Evolutionary conservation across 2,113 vertebrate genomes (phyloP).

Genomic region (Atherinomorus stipes): DNA sequence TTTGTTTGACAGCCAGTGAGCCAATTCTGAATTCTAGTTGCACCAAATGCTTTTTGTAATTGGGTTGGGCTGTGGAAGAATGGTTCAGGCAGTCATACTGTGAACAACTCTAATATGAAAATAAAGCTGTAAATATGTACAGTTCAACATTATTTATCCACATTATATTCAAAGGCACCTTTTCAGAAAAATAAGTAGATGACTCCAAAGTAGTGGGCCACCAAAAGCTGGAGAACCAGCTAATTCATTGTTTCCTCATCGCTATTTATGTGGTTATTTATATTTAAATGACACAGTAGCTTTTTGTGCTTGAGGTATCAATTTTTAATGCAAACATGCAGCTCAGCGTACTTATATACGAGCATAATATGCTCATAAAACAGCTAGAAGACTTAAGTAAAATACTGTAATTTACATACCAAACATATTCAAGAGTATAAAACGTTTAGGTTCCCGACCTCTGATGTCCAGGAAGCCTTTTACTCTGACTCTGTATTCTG

Average conservation of each 20-base stretch:
- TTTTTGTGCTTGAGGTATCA: neutral
- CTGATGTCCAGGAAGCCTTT: conserved; percentile 27
- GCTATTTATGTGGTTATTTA: conserved; percentile 5
- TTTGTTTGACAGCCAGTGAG: neutral
- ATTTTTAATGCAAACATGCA: neutral
- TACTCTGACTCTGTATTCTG: conserved; percentile 14
- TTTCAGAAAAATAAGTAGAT: neutral
- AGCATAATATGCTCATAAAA: neutral
- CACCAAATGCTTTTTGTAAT: too few relatives aligned
- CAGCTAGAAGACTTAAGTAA: neutral
- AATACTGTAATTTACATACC: neutral
- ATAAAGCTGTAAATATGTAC: neutral
- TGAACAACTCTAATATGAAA: neutral
- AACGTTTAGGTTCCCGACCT: conserved; percentile 39
- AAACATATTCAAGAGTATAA: neutral
- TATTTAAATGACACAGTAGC: conserved; percentile 5
- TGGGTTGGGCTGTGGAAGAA: too few relatives aligned
- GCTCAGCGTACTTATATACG: neutral
- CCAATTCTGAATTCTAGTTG: too few relatives aligned
- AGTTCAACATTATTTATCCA: too few relatives aligned
- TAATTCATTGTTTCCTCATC: neutral
- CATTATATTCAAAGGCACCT: neutral
- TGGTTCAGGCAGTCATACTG: too few relatives aligned
- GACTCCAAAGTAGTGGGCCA: neutral
- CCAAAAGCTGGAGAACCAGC: neutral